Conservation (phyloP, 2,797 vertebrate species). For the Nyctalus aviator region DNA sequence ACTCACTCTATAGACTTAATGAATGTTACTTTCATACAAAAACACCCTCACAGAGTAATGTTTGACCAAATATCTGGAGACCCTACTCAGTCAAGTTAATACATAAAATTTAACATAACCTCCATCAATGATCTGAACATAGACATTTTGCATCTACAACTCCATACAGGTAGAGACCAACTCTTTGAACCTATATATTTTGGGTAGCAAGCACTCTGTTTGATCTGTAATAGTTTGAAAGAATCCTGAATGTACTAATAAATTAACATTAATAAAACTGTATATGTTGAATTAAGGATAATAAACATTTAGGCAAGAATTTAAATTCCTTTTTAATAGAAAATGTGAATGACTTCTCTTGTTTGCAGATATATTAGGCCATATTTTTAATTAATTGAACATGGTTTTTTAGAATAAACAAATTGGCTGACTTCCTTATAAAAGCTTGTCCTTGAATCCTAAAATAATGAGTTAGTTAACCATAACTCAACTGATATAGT, state of each 20-base stretch:
- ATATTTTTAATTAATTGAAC: slow-evolving; percentile 36
- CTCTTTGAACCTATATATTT: neutral
- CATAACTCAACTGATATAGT: neutral
- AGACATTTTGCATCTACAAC: neutral
- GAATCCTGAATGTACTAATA: neutral
- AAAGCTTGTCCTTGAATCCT: neutral
- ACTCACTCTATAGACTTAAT: neutral
- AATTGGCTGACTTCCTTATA: neutral
- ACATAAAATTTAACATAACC: neutral
- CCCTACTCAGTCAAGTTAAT: neutral
- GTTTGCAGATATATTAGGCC: neutral
- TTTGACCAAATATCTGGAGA: neutral
- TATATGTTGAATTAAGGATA: neutral
- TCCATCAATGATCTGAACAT: neutral
- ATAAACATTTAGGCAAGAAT: slow-evolving; percentile 23
- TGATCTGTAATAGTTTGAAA: neutral
- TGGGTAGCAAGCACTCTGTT: neutral
- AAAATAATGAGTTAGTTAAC: slow-evolving; percentile 24
- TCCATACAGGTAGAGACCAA: neutral
- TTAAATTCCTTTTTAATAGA: neutral
- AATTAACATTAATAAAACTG: neutral
- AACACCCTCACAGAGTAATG: neutral
- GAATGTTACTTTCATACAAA: neutral
- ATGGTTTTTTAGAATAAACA: neutral
- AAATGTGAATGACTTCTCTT: neutral